Percentiles rank a stretch among this genome's conserved stretches.
These are phyloP conservation scores for Crypturellus tataupa DNA, from an alignment of 2,797 vertebrate genomes.

Conservation along the genomic window DNA sequence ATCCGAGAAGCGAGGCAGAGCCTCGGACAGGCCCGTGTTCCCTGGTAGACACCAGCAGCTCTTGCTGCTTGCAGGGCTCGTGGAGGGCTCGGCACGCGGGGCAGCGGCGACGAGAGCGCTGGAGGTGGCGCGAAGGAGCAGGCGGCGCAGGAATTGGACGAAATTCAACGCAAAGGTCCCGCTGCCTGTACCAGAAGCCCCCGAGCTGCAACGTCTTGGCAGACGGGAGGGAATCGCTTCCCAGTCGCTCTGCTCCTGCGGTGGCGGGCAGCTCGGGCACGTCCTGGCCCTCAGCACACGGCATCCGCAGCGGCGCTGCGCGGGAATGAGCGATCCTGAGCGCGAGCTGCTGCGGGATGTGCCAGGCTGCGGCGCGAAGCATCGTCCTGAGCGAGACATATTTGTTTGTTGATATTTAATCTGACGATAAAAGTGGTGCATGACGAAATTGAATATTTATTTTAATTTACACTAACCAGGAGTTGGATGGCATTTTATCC, in stretches of 20 bases:
- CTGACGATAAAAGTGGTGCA: not conserved
- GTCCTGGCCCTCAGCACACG: accelerated
- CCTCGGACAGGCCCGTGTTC: not conserved
- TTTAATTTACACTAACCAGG: not conserved
- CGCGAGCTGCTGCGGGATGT: not conserved
- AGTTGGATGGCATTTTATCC: not conserved
- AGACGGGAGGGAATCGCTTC: not conserved
- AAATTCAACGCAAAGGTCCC: not conserved
- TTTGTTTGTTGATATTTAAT: constrained; percentile 10
- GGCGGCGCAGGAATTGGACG: not conserved
- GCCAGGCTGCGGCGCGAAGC: not conserved
- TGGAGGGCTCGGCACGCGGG: not conserved
- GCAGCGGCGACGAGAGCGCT: not conserved
- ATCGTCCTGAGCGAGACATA: not conserved
- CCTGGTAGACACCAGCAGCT: constrained; percentile 9
- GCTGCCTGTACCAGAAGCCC: accelerated
- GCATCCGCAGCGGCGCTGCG: accelerated
- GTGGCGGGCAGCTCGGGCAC: not conserved
- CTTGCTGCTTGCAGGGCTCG: constrained; percentile 3
- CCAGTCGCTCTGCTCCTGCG: not conserved
- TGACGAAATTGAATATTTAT: constrained; percentile 37
- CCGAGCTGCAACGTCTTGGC: not conserved
- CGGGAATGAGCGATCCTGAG: not conserved
- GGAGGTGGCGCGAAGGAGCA: not conserved
- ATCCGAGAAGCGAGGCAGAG: constrained; percentile 37